These are phyloP conservation scores for Sylvietta virens DNA, from an alignment of 2,113 vertebrate species.

Conservation along the genomic window DNA sequence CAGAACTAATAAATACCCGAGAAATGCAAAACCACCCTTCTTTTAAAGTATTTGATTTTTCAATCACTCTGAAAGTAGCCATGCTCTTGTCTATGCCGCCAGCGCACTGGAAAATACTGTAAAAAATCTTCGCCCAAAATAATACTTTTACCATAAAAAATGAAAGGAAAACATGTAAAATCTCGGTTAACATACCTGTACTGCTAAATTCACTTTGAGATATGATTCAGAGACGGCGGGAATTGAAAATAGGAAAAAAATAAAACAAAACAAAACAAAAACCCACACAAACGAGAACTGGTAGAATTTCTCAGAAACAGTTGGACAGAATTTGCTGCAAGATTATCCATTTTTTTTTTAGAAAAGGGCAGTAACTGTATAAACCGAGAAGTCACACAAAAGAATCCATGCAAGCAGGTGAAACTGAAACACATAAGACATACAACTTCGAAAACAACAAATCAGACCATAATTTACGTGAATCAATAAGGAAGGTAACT, in stretches of 20 bases:
- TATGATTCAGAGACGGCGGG: accelerated
- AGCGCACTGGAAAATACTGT: neutral
- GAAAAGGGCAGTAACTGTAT: too few relatives aligned
- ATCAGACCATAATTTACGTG: neutral
- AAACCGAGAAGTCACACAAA: accelerated
- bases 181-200: accelerated
- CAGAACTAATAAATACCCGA: accelerated
- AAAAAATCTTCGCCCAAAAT: accelerated
- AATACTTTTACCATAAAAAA: accelerated
- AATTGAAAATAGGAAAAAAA: neutral
- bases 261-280: too few relatives aligned
- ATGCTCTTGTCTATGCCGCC: accelerated
- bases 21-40: accelerated
- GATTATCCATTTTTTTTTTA: neutral
- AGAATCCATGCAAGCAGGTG: neutral
- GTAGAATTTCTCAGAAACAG: neutral
- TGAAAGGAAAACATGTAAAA: accelerated
- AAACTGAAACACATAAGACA: neutral
- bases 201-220: neutral
- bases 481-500: accelerated
- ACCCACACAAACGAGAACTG: accelerated
- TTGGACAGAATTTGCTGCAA: neutral
- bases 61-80: accelerated
- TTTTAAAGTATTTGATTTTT: neutral
- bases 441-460: neutral